Conservation (phyloP, 2,113 vertebrate genomes). For the Connochaetes taurinus region DNA sequence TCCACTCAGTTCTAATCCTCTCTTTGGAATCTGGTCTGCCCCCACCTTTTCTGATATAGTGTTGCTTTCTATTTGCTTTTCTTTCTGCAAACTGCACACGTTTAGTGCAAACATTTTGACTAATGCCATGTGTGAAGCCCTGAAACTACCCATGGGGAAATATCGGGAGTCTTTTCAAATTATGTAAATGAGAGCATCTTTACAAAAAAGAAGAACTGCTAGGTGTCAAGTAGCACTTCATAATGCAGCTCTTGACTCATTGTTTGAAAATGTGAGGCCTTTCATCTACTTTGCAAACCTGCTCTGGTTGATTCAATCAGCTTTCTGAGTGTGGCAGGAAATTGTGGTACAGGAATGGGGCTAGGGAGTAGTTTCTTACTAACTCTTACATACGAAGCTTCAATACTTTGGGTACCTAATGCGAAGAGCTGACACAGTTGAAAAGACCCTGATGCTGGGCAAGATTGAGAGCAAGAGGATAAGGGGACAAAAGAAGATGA, state of each 20-base stretch:
- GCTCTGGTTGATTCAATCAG: slow-evolving; percentile 11
- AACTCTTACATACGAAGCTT: neutral
- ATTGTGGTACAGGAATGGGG: neutral
- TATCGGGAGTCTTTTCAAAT: slow-evolving; percentile 35
- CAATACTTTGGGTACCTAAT: neutral
- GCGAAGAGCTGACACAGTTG: neutral
- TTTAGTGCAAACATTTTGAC: slow-evolving; percentile 43
- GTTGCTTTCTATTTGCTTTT: slow-evolving; percentile 26
- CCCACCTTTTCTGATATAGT: neutral
- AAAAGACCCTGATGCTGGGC: neutral
- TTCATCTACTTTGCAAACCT: slow-evolving; percentile 15
- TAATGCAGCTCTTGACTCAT: slow-evolving; percentile 25
- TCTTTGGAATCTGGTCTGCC: neutral
- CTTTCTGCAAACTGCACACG: neutral
- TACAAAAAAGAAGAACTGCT: slow-evolving; percentile 39
- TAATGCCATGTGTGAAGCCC: neutral
- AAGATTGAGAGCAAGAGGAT: neutral
- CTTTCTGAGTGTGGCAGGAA: neutral
- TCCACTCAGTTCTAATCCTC: neutral
- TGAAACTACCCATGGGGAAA: slow-evolving; percentile 30
- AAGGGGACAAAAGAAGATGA: neutral
- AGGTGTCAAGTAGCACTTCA: slow-evolving; percentile 55
- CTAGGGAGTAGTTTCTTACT: neutral
- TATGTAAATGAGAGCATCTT: slow-evolving; percentile 45
- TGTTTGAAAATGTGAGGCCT: slow-evolving; percentile 21